Base-by-base conservation (phyloP, 2,888 invertebrate genomes). In the Gortyna flavago region DNA sequence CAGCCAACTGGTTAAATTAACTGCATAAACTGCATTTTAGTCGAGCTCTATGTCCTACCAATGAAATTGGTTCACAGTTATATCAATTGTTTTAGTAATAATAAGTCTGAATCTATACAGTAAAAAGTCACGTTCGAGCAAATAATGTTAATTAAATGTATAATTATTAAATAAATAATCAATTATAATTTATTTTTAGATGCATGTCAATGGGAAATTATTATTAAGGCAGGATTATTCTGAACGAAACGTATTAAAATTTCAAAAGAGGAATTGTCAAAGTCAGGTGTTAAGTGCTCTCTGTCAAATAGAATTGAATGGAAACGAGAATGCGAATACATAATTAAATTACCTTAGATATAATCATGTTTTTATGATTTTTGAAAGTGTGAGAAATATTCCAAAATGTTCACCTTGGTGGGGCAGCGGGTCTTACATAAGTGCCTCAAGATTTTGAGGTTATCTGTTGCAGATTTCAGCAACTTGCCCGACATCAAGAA, bases 401-500 rank as follows among this genome's bases (percentile, higher is more conserved):
- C 13, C 68, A 94, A 92, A 90, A 96, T 96, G 96, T 95, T 96
- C 86, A 92, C 94, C 64, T 87, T 95, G 80, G 90, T 91, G 75
- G 92, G 94, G 68, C 94, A 93, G 79, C 92, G 95, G 77, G 93
- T 94, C 90, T 93, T 96, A 93, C 93, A 95, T 93, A 96, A 95
- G 93, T 95, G 95, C 89, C 93, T 95, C 89, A 96, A 95, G 87
- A 93, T 95, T 95, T 96, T 97, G 95, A 97, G 97, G 97, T 96
- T 97, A 97, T 91, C 94, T 88, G 90, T 94, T 85, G 93, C 92
- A 77, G 94, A 96, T 86, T 96, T 94, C 79, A 95, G 94, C 85
- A 96, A 89, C 87, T 91, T 95, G 78, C 96, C 96, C 44, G 96
- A 96, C 89, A 90, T 96, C 80, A 94, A 95, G 90, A 96, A 95